A percentile compares a stretch with the other conserved stretches of the same genome.
These are phyloP conservation scores for Cinclus cinclus DNA, from an alignment of 2,113 vertebrate genomes.

Conservation along the genomic window DNA sequence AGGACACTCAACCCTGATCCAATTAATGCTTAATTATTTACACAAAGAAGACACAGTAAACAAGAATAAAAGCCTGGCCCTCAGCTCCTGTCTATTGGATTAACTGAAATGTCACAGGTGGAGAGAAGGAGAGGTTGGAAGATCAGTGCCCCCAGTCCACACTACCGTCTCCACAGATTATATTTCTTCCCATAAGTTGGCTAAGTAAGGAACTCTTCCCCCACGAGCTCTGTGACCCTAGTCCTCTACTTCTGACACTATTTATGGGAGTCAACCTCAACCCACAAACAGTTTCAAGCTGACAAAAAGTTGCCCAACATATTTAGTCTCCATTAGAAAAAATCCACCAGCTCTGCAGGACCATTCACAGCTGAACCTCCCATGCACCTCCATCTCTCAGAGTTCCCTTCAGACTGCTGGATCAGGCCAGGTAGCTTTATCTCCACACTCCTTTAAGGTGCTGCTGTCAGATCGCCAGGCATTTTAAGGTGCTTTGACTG, in stretches of 20 bases:
- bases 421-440: neutral
- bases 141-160: neutral
- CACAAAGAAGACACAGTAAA: neutral
- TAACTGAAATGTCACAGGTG: neutral
- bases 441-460: neutral
- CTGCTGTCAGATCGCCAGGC: neutral
- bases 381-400: fast-evolving
- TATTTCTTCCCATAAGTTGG: neutral
- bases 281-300: neutral
- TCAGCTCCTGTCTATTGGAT: neutral
- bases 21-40: conserved; percentile 38
- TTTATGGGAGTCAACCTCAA: conserved; percentile 16
- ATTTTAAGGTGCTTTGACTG: neutral
- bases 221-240: neutral
- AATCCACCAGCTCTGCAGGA: neutral
- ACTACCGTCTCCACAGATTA: neutral
- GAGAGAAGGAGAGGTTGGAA: neutral
- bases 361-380: neutral
- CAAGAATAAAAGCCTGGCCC: neutral
- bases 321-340: conserved; percentile 3
- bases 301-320: neutral
- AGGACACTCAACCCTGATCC: neutral
- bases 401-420: neutral
- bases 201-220: neutral
- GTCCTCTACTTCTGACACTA: neutral